A percentile compares a stretch with the other conserved stretches of the same genome.
phyloP scores from a whole-genome alignment of 2,797 vertebrate genomes.

The Etheostoma nigrum region DNA sequence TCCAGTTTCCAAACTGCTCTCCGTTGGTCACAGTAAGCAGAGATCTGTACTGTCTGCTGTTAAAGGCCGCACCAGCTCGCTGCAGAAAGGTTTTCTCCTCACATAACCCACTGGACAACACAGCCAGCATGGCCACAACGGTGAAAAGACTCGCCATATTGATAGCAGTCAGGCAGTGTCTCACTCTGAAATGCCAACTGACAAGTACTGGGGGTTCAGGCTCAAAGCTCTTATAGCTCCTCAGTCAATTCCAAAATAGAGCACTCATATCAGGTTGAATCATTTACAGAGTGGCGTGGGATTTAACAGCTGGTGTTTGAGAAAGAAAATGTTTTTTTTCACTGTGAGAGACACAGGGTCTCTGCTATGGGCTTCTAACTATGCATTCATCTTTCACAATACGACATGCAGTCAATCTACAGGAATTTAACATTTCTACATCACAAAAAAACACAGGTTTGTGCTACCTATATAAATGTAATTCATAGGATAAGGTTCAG shows the following conservation, averaged over 20 bases:
- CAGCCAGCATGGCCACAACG: slow-evolving; percentile 48
- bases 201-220: slow-evolving; percentile 2
- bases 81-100: slow-evolving; percentile 58
- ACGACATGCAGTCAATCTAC: neutral
- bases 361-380: neutral
- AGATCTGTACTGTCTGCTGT: slow-evolving; percentile 58
- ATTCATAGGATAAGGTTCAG: slow-evolving; percentile 4
- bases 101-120: slow-evolving; percentile 51
- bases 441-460: neutral
- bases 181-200: slow-evolving; percentile 26
- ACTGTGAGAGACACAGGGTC: neutral
- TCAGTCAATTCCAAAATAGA: slow-evolving; percentile 6
- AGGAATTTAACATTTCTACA: neutral
- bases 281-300: slow-evolving; percentile 71
- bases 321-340: neutral
- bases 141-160: slow-evolving; percentile 61
- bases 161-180: slow-evolving; percentile 29
- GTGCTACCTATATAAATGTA: neutral
- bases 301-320: slow-evolving; percentile 68
- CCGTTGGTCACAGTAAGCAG: slow-evolving; percentile 68
- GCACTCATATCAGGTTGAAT: slow-evolving; percentile 61
- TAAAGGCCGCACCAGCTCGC: slow-evolving; percentile 68
- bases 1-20: slow-evolving; percentile 78
- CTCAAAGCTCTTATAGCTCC: slow-evolving; percentile 58
- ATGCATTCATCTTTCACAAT: neutral